A percentile compares a stretch with the other conserved stretches of the same genome.
phyloP scores from a whole-genome alignment of 2,797 vertebrate genomes.

The Cephalopachus bancanus region DNA sequence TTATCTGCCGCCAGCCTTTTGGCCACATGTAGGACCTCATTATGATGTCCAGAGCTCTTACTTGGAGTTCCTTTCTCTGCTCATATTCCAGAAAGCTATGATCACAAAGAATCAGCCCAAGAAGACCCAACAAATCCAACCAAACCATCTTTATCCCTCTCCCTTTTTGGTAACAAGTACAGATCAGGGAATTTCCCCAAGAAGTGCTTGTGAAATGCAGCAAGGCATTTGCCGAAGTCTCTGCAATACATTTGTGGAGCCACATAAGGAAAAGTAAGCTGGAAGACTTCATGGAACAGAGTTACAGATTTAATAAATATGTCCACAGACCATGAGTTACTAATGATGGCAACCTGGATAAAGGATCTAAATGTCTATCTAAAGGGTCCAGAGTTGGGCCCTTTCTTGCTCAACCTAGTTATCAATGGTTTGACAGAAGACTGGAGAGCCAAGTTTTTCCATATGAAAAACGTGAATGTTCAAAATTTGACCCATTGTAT shows the following conservation, averaged over 20 bases:
- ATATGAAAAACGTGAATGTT: no score
- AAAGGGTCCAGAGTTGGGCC: background rate
- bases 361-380: background rate
- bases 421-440: background rate
- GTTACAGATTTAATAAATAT: background rate
- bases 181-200: background rate
- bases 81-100: slow-evolving; percentile 34
- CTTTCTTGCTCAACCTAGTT: background rate
- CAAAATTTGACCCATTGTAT: background rate
- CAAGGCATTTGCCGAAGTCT: background rate
- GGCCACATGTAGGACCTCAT: background rate
- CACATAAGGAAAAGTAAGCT: background rate
- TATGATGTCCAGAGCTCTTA: background rate
- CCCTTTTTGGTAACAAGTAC: slow-evolving; percentile 15
- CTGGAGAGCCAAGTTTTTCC: background rate
- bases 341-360: background rate
- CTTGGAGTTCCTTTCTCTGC: background rate
- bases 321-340: background rate
- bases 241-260: background rate
- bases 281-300: background rate
- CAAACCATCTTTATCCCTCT: background rate
- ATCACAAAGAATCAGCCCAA: background rate
- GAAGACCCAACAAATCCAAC: background rate
- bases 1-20: background rate
- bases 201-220: background rate